A percentile compares a stretch with the other conserved stretches of the same genome.
Conservation (phyloP, 2,888 invertebrate genomes). For the Lutraria lutraria region DNA sequence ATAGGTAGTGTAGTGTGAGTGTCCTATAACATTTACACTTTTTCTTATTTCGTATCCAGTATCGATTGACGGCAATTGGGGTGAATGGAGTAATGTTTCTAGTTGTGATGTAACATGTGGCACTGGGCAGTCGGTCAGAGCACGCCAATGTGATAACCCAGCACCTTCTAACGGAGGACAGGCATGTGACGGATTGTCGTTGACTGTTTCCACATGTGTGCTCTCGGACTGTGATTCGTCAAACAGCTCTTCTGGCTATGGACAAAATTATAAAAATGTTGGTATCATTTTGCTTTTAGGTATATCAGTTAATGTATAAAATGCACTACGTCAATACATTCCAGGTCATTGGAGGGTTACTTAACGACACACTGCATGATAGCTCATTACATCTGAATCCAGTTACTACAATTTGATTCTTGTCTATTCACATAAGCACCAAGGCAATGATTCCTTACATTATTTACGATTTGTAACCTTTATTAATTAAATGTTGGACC, state of each 20-base stretch:
- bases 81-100: not conserved
- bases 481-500: too few species aligned
- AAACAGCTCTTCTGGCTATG: not conserved
- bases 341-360: too few species aligned
- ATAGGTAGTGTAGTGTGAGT: too few species aligned
- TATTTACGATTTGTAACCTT: too few species aligned
- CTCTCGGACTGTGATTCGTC: not conserved
- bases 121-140: not conserved
- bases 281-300: not conserved
- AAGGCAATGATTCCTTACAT: too few species aligned
- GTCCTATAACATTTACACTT: too few species aligned
- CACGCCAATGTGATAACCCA: conserved; percentile 8
- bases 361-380: too few species aligned
- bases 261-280: conserved; percentile 14
- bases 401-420: too few species aligned
- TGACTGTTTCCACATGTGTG: not conserved
- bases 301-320: too few species aligned
- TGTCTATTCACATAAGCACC: too few species aligned
- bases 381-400: too few species aligned
- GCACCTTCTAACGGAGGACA: conserved; percentile 35
- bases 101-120: conserved; percentile 31
- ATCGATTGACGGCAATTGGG: conserved; percentile 33
- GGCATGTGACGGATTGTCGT: not conserved
- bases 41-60: not conserved
- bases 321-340: too few species aligned